A percentile compares a stretch with the other conserved stretches of the same genome.
Evolutionary conservation across 1,140 invertebrate species (phyloP).

Genomic region (Palaemon carinicauda): DNA sequence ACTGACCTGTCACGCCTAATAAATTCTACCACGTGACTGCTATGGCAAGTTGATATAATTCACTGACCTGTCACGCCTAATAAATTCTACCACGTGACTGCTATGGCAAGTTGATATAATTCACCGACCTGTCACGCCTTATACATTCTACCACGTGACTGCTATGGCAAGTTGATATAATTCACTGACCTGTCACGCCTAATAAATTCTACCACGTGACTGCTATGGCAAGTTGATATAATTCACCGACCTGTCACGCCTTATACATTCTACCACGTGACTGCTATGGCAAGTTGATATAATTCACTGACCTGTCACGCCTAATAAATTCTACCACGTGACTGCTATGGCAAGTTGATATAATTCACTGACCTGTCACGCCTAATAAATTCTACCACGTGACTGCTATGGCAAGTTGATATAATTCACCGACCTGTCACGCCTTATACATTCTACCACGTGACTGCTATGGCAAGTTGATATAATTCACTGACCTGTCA

Average conservation of each 20-base stretch:
- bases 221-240: slow-evolving; percentile 99
- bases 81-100: slow-evolving; percentile 98
- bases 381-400: slow-evolving; percentile 98
- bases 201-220: slow-evolving; percentile 98
- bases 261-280: slow-evolving; percentile 98
- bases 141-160: slow-evolving; percentile 99
- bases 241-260: slow-evolving; percentile 98
- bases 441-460: slow-evolving; percentile 97
- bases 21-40: slow-evolving; percentile 97
- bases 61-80: slow-evolving; percentile 97
- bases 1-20: slow-evolving; percentile 98
- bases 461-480: slow-evolving; percentile 98
- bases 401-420: slow-evolving; percentile 98
- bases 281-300: slow-evolving; percentile 99
- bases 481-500: slow-evolving; percentile 98
- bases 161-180: slow-evolving; percentile 98
- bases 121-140: slow-evolving; percentile 97
- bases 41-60: slow-evolving; percentile 99
- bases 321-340: slow-evolving; percentile 99
- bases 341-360: slow-evolving; percentile 97
- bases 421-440: slow-evolving; percentile 98
- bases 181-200: slow-evolving; percentile 98
- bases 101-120: slow-evolving; percentile 99
- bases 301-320: slow-evolving; percentile 98
- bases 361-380: slow-evolving; percentile 99